Percentiles rank a stretch among this genome's conserved stretches.
Evolutionary conservation across 2,113 vertebrate species (phyloP).

Genomic region (Spea bombifrons): DNA sequence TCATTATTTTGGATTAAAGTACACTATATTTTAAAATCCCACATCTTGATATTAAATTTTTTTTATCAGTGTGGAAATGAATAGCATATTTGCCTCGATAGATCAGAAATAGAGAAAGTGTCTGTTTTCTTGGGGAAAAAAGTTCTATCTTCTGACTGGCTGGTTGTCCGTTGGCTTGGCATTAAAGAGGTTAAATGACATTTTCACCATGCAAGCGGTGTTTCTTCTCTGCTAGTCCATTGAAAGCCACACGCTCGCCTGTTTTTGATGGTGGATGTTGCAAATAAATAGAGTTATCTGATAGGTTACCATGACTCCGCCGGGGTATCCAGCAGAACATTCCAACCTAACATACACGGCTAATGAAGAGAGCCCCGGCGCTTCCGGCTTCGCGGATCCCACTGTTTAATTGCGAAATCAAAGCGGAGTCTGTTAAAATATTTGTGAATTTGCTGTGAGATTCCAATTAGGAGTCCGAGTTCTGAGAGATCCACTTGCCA

Average conservation of each 20-base stretch:
- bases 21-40: too few relatives aligned
- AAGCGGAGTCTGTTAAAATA: background rate
- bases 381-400: background rate
- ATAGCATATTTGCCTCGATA: too few relatives aligned
- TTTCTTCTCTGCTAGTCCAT: background rate
- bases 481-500: background rate
- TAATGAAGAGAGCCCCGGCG: background rate
- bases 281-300: slow-evolving; percentile 17
- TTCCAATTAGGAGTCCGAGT: background rate
- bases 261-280: slow-evolving; percentile 6
- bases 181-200: background rate
- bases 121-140: too few relatives aligned
- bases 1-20: too few relatives aligned
- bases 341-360: background rate
- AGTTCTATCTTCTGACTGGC: too few relatives aligned
- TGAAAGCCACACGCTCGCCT: background rate
- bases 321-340: background rate
- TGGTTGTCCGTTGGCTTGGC: too few relatives aligned
- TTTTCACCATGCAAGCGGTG: too few relatives aligned
- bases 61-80: too few relatives aligned
- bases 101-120: too few relatives aligned
- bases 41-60: too few relatives aligned
- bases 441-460: background rate
- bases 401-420: background rate
- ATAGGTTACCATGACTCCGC: slow-evolving; percentile 32